Evolutionary conservation across 64 coral and sea anemone species (phyloP), one percentile per base, ranked within the genome.

Genomic region (Montipora cactus): DNA sequence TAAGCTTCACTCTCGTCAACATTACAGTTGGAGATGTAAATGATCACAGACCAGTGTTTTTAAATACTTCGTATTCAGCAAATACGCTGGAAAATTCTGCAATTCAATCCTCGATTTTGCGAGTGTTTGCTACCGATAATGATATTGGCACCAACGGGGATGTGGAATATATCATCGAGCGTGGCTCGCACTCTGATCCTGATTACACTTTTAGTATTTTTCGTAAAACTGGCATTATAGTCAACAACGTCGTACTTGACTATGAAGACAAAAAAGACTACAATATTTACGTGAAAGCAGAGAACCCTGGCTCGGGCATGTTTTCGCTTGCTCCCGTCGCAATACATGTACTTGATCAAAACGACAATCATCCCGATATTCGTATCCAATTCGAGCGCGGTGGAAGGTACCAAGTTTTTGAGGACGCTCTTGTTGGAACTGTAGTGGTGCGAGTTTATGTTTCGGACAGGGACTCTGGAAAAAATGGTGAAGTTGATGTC

Each of bases 401-500:
- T 14, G 96, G 89, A 19, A 78, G 48, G 15, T 94, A 89, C 74
- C 91, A 92, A 59, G 89, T 99, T 71, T 23, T 45, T 66, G 98
- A 99, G 67, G 61, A 94, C 66, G 90, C 98, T 0, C 47, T 25
- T 50, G 58, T 81, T 87, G 85, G 80, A 21, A 78, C 78, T 15
- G 67, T 37, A 68, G 98, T 99, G 53, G 98, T 89, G 28, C 28
- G 28, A 37, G 28, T 37, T 37, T 37, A 37, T 49, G 95, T 99
- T 75, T 69, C 92, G 4, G 98, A 99, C 76, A 76, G 84, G 57
- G 98, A 99, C 79, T 96, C 98, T 2, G 98, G 92, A 1, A 25
- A 62, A 75, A 96, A 92, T 90, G 98, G 95, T 3, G 72, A 96
- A 57, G 89, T 99, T 50, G 72, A 96, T 94, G 95, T 99, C 21